These are phyloP conservation scores for Eciton burchellii DNA, from an alignment of 1,140 invertebrate genomes.

Conservation along the genomic window DNA sequence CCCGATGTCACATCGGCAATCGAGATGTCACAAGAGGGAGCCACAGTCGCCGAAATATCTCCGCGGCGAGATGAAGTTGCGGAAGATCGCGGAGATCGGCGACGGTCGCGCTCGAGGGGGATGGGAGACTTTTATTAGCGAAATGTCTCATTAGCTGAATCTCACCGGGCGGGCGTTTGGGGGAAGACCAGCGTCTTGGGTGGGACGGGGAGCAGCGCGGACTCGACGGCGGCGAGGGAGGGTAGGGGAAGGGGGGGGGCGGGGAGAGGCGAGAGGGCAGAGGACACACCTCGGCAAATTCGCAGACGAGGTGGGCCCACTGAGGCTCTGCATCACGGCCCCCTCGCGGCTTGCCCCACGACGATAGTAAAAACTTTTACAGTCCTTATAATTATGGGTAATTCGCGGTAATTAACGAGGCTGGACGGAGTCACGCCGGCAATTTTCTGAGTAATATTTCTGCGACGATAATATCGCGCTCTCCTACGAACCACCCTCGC, in stretches of 20 bases:
- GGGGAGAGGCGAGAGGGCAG: no score
- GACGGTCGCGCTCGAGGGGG: slow-evolving; percentile 22
- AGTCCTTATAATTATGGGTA: slow-evolving; percentile 86
- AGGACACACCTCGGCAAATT: slow-evolving; percentile 81
- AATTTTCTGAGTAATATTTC: slow-evolving; percentile 86
- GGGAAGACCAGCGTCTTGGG: slow-evolving; percentile 50
- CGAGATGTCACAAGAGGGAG: neutral
- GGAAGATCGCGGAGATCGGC: slow-evolving; percentile 32
- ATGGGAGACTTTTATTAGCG: slow-evolving; percentile 78
- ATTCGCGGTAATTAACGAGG: slow-evolving; percentile 86
- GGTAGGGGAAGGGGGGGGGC: no score
- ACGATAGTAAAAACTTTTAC: slow-evolving; percentile 86
- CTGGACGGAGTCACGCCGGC: slow-evolving; percentile 84
- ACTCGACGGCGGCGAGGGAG: no score
- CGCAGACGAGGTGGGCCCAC: slow-evolving; percentile 82
- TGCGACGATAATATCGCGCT: slow-evolving; percentile 84
- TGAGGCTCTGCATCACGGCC: slow-evolving; percentile 83
- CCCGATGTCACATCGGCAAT: neutral
- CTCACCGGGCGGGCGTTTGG: slow-evolving; percentile 70
- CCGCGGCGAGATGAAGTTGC: slow-evolving; percentile 19
- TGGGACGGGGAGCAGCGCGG: slow-evolving; percentile 8
- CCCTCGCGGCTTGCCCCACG: slow-evolving; percentile 81
- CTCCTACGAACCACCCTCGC: slow-evolving; percentile 73
- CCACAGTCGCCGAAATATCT: slow-evolving; percentile 49
- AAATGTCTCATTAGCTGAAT: slow-evolving; percentile 79